These are phyloP conservation scores for Aldrovandia affinis DNA, from an alignment of 2,797 vertebrate species.

Conservation along the genomic window DNA sequence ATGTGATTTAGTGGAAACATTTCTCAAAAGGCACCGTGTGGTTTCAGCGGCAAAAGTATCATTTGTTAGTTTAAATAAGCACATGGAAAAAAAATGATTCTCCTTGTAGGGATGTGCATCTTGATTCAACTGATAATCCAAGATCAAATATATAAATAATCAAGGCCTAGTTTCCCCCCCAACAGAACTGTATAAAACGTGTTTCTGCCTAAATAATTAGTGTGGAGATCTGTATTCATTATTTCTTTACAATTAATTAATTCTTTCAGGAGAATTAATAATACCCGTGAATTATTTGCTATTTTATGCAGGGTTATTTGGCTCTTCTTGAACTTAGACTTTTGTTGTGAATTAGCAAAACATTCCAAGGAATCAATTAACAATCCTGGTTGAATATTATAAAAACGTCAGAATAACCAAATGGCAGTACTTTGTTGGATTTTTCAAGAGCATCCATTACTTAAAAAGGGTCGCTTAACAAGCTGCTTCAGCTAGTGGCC, in stretches of 20 bases:
- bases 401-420: too few species aligned
- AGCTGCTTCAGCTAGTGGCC: too few species aligned
- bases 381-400: background rate
- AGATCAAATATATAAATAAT: background rate
- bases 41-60: background rate
- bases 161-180: too few species aligned
- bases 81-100: too few species aligned
- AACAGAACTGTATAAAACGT: too few species aligned
- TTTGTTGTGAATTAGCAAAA: background rate
- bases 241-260: too few species aligned
- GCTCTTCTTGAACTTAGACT: background rate
- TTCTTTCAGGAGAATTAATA: background rate
- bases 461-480: too few species aligned
- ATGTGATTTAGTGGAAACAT: background rate
- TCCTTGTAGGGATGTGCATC: background rate
- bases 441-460: too few species aligned
- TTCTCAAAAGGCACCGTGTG: background rate
- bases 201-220: too few species aligned
- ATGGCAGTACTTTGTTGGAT: too few species aligned
- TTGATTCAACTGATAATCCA: background rate
- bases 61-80: background rate
- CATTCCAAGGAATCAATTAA: background rate
- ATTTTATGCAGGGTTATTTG: constrained; percentile 21
- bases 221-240: background rate
- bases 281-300: too few species aligned